Base-by-base conservation (phyloP, 2,888 invertebrate genomes). In the Graphium colonna region DNA sequence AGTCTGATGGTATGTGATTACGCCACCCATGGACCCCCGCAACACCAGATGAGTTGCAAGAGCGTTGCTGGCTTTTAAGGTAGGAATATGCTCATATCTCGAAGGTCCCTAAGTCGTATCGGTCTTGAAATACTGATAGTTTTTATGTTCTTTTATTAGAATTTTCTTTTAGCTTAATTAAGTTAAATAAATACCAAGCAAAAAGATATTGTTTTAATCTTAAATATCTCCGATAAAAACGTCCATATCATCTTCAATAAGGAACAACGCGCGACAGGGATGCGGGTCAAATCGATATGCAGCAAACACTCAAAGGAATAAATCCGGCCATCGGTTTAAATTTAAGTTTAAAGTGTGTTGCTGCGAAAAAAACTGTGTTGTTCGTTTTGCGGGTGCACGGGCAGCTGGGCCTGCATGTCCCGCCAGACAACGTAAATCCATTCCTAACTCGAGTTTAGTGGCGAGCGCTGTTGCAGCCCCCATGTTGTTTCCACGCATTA, bases 401-500 rank as follows among this genome's bases (percentile, higher is more conserved):
- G 43, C 47, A 17, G 21, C 21, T 21, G 48, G 43, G 52, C 17
- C 42, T 4, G 38, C 40, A 78, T 80, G 85, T 83, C 78, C 82
- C 69, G 79, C 67, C 66, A 64, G 63, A 66, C 61, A 68, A 75
- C 79, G 82, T 87, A 86, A 88, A 88, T 87, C 80, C 81, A 75
- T 78, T 78, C 69, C 77, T 82, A 87, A 86, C 80, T 84, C 79
- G 81, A 81, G 68, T 75, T 75, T 75, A 76, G 75, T 73, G 69
- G 70, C 63, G 57, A 60, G 57, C 62, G 57, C 54, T 43, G 53
- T 18, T 33, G 40, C 49, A 39, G 39, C 15, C 63, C 58, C 60
- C 60, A 60, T 58, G 61, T 62, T 70, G 73, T 74, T 73, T 73
- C 71, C 74, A 73, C 74, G 76, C 75, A 75, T 77, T 77, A 75